A percentile compares a stretch with the other conserved stretches of the same genome.
These are phyloP conservation scores for Chionodraco myersi DNA, from an alignment of 2,113 vertebrate genomes.

Conservation along the genomic window DNA sequence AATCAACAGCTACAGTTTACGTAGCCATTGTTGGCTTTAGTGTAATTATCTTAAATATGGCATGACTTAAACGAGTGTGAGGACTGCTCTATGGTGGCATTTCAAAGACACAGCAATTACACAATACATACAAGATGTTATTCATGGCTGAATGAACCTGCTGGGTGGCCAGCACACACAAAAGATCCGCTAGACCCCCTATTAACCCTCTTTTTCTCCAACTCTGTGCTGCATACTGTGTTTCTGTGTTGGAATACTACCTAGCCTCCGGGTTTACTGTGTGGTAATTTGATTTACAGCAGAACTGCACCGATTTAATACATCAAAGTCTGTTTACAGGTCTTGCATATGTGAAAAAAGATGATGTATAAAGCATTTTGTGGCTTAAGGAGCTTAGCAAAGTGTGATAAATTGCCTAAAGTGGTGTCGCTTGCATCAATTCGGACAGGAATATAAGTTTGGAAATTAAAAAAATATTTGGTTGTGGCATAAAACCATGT, in stretches of 20 bases:
- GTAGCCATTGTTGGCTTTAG: background rate
- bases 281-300: constrained; percentile 24
- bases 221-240: background rate
- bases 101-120: background rate
- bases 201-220: background rate
- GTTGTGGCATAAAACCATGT: too few relatives aligned
- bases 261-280: background rate
- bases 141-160: background rate
- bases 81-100: background rate
- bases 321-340: constrained; percentile 28
- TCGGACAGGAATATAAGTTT: background rate
- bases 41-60: background rate
- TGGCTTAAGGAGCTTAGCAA: background rate
- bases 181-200: background rate
- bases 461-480: background rate
- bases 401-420: background rate
- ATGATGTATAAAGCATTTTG: background rate
- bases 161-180: background rate
- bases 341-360: background rate
- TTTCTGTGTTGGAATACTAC: background rate
- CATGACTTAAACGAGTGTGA: background rate
- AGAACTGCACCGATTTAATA: constrained; percentile 1
- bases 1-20: background rate
- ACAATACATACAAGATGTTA: background rate
- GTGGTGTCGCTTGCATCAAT: background rate